Conservation (phyloP, 2,113 vertebrate species). For the Sula dactylatra region DNA sequence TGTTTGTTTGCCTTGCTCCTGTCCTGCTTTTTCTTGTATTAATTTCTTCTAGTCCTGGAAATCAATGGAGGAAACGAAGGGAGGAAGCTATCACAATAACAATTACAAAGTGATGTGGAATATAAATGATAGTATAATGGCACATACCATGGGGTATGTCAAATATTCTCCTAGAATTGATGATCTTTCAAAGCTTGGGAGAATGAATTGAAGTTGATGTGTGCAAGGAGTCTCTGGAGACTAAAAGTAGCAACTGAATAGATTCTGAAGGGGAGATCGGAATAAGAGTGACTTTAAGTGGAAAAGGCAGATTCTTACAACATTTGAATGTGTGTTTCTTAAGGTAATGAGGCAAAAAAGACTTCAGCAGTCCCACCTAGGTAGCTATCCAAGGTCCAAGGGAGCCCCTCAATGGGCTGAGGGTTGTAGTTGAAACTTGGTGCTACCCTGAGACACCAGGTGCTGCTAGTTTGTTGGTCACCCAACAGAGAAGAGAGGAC, state of each 20-base stretch:
- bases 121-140: not conserved
- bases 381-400: not conserved
- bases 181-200: not conserved
- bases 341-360: not conserved
- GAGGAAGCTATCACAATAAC: not conserved
- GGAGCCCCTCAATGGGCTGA: not conserved
- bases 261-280: not conserved
- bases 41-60: not conserved
- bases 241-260: not conserved
- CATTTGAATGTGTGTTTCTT: not conserved
- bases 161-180: not conserved
- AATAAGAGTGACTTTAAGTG: not conserved
- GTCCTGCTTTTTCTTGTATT: not conserved
- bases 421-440: not conserved
- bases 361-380: not conserved
- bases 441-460: not conserved
- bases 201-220: not conserved
- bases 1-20: not conserved
- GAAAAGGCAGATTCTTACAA: not conserved
- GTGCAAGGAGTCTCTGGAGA: not conserved
- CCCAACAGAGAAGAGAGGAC: not conserved
- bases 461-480: not conserved
- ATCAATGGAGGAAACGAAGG: not conserved
- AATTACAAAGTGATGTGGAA: not conserved
- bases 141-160: fast-evolving